phyloP scores from a whole-genome alignment of 2,888 invertebrate species.

The Meta bourneti region DNA sequence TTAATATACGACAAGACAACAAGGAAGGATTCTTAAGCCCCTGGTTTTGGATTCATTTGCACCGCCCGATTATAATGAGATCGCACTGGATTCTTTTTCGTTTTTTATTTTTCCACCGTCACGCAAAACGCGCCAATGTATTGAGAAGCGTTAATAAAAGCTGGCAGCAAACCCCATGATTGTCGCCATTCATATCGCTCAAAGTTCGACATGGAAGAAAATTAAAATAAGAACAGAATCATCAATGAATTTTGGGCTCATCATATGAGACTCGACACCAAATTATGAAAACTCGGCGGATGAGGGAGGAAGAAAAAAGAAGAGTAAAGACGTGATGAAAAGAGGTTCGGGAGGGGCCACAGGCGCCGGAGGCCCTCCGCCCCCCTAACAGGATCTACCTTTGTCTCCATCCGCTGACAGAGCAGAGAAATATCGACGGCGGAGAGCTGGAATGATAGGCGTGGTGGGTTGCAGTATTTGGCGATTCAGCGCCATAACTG shows the following conservation, averaged over 20 bases:
- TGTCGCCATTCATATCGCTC: constrained; percentile 30
- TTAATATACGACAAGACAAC: constrained; percentile 21
- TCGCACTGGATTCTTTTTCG: neutral
- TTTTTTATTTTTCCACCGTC: neutral
- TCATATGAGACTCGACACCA: constrained; percentile 27
- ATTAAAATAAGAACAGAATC: constrained; percentile 59
- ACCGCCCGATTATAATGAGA: neutral
- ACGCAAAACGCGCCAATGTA: constrained; percentile 15
- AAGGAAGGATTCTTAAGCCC: neutral
- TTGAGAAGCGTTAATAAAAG: constrained; percentile 30
- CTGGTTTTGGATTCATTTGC: neutral
- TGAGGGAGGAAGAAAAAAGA: constrained; percentile 40
- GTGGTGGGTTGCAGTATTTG: constrained; percentile 33
- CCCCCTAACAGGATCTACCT: constrained; percentile 64
- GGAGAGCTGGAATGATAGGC: constrained; percentile 1
- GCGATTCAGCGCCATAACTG: constrained; percentile 27
- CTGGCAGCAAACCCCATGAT: constrained; percentile 31
- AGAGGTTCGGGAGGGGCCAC: constrained; percentile 34
- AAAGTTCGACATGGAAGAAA: constrained; percentile 58
- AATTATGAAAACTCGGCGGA: constrained; percentile 69
- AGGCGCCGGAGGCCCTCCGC: constrained; percentile 38
- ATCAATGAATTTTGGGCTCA: constrained; percentile 51
- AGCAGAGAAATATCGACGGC: constrained; percentile 69
- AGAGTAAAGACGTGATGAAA: constrained; percentile 57
- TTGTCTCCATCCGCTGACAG: constrained; percentile 74